Conservation (phyloP, 1,140 invertebrate species). For the Ceratoteleas bidentatus region DNA sequence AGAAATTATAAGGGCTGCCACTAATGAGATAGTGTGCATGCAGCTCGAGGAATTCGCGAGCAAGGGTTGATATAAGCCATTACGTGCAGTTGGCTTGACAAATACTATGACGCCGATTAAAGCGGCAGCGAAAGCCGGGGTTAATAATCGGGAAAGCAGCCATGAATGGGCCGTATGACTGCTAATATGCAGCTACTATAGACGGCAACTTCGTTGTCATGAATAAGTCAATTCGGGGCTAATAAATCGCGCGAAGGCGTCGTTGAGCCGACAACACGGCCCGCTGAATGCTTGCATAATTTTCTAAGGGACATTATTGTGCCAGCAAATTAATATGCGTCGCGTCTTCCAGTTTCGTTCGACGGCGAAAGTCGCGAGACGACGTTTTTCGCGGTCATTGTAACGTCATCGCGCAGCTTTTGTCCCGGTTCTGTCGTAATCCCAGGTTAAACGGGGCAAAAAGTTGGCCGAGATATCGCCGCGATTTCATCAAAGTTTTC, state of each 20-base stretch:
- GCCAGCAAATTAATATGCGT: constrained; percentile 38
- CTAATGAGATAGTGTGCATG: constrained; percentile 41
- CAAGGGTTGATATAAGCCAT: constrained; percentile 39
- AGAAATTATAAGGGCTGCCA: constrained; percentile 40
- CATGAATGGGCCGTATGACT: constrained; percentile 41
- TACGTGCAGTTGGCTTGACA: constrained; percentile 44
- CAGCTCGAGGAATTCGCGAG: constrained; percentile 37
- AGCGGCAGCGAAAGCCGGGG: constrained; percentile 22
- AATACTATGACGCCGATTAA: constrained; percentile 42
- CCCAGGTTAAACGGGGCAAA: constrained; percentile 26
- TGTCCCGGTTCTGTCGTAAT: constrained; percentile 34
- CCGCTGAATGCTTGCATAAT: constrained; percentile 46
- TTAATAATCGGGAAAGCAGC: constrained; percentile 50
- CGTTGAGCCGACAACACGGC: constrained; percentile 2
- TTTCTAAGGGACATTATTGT: constrained; percentile 41
- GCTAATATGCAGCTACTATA: constrained; percentile 16
- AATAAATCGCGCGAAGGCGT: constrained; percentile 44
- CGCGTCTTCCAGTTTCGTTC: background rate
- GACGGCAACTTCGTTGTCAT: constrained; percentile 25
- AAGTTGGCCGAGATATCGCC: constrained; percentile 37
- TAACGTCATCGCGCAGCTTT: constrained; percentile 29
- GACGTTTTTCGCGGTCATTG: constrained; percentile 36
- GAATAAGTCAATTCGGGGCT: constrained; percentile 49
- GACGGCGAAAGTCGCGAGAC: constrained; percentile 16
- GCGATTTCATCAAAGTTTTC: constrained; percentile 56